Percentiles rank a stretch among this genome's conserved stretches.
phyloP scores from a whole-genome alignment of 2,888 invertebrate genomes.

The Papilio gigon region DNA sequence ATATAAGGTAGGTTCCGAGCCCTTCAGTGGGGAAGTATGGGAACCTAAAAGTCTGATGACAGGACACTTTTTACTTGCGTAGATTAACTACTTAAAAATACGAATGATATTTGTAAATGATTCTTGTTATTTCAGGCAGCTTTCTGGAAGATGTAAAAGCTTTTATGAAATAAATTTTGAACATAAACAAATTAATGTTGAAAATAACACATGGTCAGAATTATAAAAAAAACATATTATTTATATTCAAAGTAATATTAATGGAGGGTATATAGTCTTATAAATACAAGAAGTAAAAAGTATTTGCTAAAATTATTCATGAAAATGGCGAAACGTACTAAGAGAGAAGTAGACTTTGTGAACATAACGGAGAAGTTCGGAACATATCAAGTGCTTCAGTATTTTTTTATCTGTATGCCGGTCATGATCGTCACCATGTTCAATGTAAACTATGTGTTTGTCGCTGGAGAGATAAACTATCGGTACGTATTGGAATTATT shows the following conservation, averaged over 20 bases:
- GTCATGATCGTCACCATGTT: slow-evolving; percentile 61
- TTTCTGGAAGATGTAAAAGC: slow-evolving; percentile 3
- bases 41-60: too few relatives aligned
- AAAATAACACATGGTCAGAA: too few relatives aligned
- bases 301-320: neutral
- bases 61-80: too few relatives aligned
- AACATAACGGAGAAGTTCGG: slow-evolving; percentile 66
- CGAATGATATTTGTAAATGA: too few relatives aligned
- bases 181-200: too few relatives aligned
- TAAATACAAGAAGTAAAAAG: neutral
- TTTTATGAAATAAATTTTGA: too few relatives aligned
- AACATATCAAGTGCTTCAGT: slow-evolving; percentile 68
- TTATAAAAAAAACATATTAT: too few relatives aligned
- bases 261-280: neutral
- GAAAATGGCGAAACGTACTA: neutral
- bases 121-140: neutral
- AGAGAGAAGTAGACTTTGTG: slow-evolving; percentile 30
- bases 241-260: neutral
- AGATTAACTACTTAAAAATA: too few relatives aligned
- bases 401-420: slow-evolving; percentile 57
- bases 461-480: slow-evolving; percentile 64
- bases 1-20: too few relatives aligned
- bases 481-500: slow-evolving; percentile 54
- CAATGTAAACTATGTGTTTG: slow-evolving; percentile 69
- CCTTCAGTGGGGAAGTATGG: too few relatives aligned